Evolutionary conservation across 2,888 invertebrate species (phyloP), one percentile per base, ranked within the genome.

Genomic region (Odontothrips loti): DNA sequence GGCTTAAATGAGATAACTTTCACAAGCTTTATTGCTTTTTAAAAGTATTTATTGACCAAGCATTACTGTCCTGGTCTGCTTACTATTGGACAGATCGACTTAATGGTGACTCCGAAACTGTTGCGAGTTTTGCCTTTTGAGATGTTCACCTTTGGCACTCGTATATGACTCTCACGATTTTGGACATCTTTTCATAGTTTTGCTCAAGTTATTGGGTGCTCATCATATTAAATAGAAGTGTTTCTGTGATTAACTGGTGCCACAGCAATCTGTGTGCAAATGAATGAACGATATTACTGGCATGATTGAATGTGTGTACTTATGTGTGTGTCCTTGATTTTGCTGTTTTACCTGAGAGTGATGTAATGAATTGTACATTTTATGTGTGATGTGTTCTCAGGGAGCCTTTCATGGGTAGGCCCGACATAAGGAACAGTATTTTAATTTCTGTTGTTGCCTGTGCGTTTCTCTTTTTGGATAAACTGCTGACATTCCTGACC

Each of bases 171-270:
- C 27, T 23, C 27, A 27, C 27, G 11, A 75, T 27, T 75, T 23
- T 75, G 27, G 27, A 75, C 68, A 27, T 27, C 27, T 75, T 75
- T 75, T 12, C 23, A 75, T 27, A 27, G 27, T 27, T 27, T 75
- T 75, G 68, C 68, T 75, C 68, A 75, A 75, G 27, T 75, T 75
- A 23, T 75, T 75, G 68, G 27, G 27, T 75, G 23, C 27, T 75
- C 23, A 75, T 75, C 68, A 75, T 75, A 23, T 75, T 75, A 75
- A 58, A 27, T 75, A 75, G 23, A 75, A 75, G 68, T 75, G 68
- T 27, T 75, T 75, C 68, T 75, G 68, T 75, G 68, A 75, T 75
- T 75, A 75, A 27, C 23, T 75, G 68, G 11, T 27, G 68, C 12
- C 27, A 27, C 68, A 75, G 12, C 68, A 75, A 23, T 27, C 68